These are phyloP conservation scores for Lamellibrachia luymesi DNA, from an alignment of 1,140 invertebrate genomes.

Conservation along the genomic window DNA sequence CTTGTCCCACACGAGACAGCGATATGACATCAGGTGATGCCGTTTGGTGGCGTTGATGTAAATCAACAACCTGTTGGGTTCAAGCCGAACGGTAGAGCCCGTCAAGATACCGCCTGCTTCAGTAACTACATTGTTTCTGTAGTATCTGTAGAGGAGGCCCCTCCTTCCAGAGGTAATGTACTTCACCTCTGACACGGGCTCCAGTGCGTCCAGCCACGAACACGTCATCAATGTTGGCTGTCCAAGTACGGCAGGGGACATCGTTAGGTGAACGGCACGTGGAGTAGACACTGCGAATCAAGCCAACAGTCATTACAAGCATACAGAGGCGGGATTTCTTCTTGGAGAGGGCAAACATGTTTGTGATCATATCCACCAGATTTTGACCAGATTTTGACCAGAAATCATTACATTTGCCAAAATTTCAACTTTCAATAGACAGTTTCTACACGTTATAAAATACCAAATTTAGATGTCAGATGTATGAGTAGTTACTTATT, in stretches of 20 bases:
- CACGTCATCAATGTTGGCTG: neutral
- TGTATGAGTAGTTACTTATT: too few species aligned
- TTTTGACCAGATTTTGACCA: too few species aligned
- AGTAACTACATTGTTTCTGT: neutral
- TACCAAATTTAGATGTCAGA: too few species aligned
- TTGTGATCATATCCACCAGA: too few species aligned
- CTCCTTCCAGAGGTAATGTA: neutral
- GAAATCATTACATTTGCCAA: too few species aligned
- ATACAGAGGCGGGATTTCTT: too few species aligned
- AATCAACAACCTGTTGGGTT: neutral
- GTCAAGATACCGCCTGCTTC: neutral
- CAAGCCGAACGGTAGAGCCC: neutral
- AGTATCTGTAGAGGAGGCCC: neutral
- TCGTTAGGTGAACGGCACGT: neutral
- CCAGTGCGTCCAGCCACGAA: neutral
- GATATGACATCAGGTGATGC: neutral
- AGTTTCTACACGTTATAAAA: too few species aligned
- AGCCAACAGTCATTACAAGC: neutral
- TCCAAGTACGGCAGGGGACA: neutral
- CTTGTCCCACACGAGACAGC: neutral
- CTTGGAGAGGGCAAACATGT: too few species aligned
- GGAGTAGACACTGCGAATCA: neutral
- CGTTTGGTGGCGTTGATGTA: neutral
- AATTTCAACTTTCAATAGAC: too few species aligned
- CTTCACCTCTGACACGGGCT: neutral